Percentiles rank a stretch among this genome's conserved stretches.
Evolutionary conservation across 2,113 vertebrate genomes (phyloP).

Genomic region (Seriola dumerili): DNA sequence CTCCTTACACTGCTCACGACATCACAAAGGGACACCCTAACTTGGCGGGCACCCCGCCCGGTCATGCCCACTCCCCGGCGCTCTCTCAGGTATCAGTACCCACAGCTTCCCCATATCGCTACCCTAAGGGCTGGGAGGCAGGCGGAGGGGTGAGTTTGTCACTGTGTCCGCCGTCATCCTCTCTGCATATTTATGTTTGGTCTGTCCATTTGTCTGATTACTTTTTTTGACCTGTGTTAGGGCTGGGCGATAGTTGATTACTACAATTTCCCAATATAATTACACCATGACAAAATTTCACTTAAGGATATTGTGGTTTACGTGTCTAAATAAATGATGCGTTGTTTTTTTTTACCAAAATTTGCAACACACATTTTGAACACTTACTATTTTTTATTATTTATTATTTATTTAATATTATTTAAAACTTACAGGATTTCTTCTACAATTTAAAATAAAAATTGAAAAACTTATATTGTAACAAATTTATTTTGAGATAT

Average conservation of each 20-base stretch:
- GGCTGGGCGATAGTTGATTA: not conserved
- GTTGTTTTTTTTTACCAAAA: not conserved
- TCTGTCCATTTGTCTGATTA: conserved; percentile 41
- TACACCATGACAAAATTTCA: too few relatives aligned
- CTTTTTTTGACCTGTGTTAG: not conserved
- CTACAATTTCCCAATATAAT: not conserved
- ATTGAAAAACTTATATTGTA: not conserved
- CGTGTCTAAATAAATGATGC: not conserved
- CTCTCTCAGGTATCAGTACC: conserved; percentile 94
- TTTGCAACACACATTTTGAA: not conserved
- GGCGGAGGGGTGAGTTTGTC: conserved; percentile 82
- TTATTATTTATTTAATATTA: too few relatives aligned
- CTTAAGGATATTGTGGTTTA: not conserved
- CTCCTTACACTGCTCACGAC: conserved; percentile 93
- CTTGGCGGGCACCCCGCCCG: conserved; percentile 93
- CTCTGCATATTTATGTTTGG: conserved; percentile 32
- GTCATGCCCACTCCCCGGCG: conserved; percentile 93
- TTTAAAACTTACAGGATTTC: not conserved
- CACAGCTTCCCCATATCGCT: conserved; percentile 82
- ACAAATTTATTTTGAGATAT: not conserved
- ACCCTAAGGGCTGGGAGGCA: conserved; percentile 85
- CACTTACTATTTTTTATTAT: too few relatives aligned
- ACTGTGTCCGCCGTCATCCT: conserved; percentile 45
- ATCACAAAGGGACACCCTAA: conserved; percentile 96
- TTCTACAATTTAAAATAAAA: not conserved